Conservation (phyloP, 2,113 vertebrate species). For the zebrafish (Danio rerio) region GRCz12tu NC_133180.1:21752001-21752500, state of each 20-base stretch:
- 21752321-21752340: conserved; percentile 43
- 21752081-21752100: too few species aligned
- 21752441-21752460: conserved; percentile 24
- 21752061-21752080: too few species aligned
- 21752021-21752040: too few species aligned
- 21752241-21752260: conserved; percentile 24
- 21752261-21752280: conserved; percentile 30
- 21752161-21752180: not conserved
- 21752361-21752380: conserved; percentile 65
- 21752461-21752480: conserved; percentile 24
- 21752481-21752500: conserved; percentile 56
- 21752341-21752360: conserved; percentile 60
- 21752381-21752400: conserved; percentile 51
- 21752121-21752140: not conserved
- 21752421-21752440: conserved; percentile 50
- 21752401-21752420: conserved; percentile 66
- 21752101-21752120: too few species aligned
- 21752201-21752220: not conserved
- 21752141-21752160: not conserved
- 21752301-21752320: conserved; percentile 48
- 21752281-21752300: conserved; percentile 37
- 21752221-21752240: conserved; percentile 13
- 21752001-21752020: too few species aligned
- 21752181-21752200: not conserved
- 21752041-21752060: too few species aligned